Conservation (phyloP, 2,888 invertebrate species). For the Lobophora halterata region DNA sequence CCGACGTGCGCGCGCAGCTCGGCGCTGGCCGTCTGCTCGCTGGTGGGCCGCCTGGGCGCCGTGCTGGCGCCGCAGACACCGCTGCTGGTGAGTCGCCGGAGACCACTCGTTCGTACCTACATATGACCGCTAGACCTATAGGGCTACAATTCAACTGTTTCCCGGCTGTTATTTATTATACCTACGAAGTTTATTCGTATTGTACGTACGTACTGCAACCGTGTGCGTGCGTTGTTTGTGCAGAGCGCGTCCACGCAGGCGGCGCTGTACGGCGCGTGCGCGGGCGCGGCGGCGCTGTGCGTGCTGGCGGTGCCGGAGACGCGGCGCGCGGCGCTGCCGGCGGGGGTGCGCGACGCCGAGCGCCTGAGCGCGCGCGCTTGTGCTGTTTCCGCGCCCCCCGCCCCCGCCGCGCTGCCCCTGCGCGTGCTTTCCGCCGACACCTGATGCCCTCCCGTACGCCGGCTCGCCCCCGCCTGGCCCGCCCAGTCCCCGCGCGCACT, state of each 20-base stretch:
- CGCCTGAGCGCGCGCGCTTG: conserved; percentile 9
- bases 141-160: too few relatives aligned
- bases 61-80: conserved; percentile 86
- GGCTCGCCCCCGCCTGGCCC: too few relatives aligned
- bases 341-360: conserved; percentile 73
- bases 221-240: neutral
- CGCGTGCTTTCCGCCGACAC: conserved; percentile 37
- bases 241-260: conserved; percentile 59
- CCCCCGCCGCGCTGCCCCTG: conserved; percentile 12
- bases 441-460: conserved; percentile 21
- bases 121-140: too few relatives aligned
- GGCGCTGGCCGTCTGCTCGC: conserved; percentile 84
- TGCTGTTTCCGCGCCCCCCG: conserved; percentile 6
- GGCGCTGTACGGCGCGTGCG: conserved; percentile 69
- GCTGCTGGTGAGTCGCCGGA: conserved; percentile 73
- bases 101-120: too few relatives aligned
- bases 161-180: too few relatives aligned
- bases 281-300: conserved; percentile 67
- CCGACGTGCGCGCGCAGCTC: conserved; percentile 85
- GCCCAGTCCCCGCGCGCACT: too few relatives aligned
- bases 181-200: too few relatives aligned
- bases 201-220: neutral
- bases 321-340: conserved; percentile 76
- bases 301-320: conserved; percentile 82
- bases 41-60: conserved; percentile 85